These are phyloP conservation scores for Podiceps cristatus DNA, from an alignment of 2,113 vertebrate species.

Conservation along the genomic window DNA sequence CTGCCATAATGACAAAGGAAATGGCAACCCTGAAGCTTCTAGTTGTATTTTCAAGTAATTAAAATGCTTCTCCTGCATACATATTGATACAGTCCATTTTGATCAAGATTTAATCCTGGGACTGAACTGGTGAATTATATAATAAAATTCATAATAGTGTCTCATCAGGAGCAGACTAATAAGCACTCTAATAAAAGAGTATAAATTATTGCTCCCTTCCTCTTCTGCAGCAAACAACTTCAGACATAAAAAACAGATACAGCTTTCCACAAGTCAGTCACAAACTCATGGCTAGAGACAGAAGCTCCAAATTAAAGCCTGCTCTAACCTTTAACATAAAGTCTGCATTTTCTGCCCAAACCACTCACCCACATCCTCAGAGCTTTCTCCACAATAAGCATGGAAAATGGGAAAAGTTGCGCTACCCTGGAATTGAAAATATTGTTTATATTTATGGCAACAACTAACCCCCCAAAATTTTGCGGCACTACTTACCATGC, in stretches of 20 bases:
- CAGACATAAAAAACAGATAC: background rate
- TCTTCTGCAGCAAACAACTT: background rate
- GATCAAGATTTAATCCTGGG: background rate
- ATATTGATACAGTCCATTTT: too few relatives aligned
- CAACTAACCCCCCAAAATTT: background rate
- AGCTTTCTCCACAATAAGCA: background rate
- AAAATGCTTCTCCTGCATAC: background rate
- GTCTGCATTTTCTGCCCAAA: background rate
- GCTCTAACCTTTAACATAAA: background rate
- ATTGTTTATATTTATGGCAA: background rate
- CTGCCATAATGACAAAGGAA: background rate
- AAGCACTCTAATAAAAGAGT: background rate
- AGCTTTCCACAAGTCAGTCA: background rate
- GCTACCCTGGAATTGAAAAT: background rate
- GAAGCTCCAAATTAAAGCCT: background rate
- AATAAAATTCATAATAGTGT: background rate
- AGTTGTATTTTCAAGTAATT: background rate
- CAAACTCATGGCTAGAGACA: background rate
- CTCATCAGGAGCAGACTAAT: background rate
- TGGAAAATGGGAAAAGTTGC: background rate
- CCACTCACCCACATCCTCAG: background rate
- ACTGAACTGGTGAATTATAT: background rate
- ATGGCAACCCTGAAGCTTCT: background rate
- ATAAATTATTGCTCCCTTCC: background rate
- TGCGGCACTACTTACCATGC: too few relatives aligned